phyloP scores from a whole-genome alignment of 2,113 vertebrate species.

The Prionailurus viverrinus region DNA sequence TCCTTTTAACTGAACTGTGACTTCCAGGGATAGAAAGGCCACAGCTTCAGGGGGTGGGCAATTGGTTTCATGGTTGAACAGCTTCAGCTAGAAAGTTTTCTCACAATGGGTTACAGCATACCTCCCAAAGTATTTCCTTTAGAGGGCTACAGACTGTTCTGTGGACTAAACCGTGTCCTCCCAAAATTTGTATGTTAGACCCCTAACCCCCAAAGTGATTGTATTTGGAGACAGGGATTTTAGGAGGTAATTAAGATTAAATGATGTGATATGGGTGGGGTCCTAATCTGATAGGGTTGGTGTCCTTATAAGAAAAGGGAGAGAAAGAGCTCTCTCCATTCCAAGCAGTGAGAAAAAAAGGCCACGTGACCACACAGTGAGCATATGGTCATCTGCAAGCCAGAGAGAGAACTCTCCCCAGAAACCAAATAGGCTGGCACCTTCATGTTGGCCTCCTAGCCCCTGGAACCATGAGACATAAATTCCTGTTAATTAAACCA shows the following conservation, averaged over 20 bases:
- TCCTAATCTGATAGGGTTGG: background rate
- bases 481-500: background rate
- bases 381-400: background rate
- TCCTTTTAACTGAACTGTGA: background rate
- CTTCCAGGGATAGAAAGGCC: background rate
- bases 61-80: background rate
- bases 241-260: background rate
- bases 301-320: background rate
- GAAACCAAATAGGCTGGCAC: background rate
- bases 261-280: background rate
- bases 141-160: background rate
- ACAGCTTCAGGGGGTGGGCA: background rate
- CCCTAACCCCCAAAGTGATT: background rate
- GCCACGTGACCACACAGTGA: background rate
- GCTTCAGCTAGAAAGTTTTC: background rate
- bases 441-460: background rate
- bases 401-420: background rate
- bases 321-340: background rate
- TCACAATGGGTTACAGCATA: background rate
- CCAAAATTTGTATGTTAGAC: background rate
- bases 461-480: background rate
- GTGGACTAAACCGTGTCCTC: background rate
- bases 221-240: background rate
- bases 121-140: background rate
- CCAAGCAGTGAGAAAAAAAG: background rate